Percentiles rank a stretch among this genome's conserved stretches.
Evolutionary conservation across 2,113 vertebrate genomes (phyloP).

Genomic region (Ornithorhynchus anatinus): DNA sequence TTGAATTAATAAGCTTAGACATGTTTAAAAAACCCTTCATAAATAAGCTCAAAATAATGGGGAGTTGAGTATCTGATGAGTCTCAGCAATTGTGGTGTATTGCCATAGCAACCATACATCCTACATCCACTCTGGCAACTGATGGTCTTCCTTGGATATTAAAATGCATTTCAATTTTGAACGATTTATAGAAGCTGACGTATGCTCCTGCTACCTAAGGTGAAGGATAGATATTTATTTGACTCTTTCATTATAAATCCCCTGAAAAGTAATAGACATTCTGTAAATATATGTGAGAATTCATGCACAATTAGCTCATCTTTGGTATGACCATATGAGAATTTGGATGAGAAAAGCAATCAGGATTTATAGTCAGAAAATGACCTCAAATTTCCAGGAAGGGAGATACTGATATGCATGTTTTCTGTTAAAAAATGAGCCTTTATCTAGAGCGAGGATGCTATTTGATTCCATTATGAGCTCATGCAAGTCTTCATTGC

Average conservation of each 20-base stretch:
- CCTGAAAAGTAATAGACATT: background rate
- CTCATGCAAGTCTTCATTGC: background rate
- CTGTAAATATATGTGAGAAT: slow-evolving; percentile 1
- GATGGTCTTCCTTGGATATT: slow-evolving; percentile 7
- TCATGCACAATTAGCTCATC: slow-evolving; percentile 3
- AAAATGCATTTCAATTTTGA: slow-evolving; percentile 4
- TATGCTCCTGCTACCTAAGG: background rate
- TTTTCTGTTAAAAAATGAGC: no score
- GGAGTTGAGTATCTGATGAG: slow-evolving; percentile 22
- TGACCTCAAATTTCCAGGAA: slow-evolving; percentile 12
- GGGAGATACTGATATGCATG: background rate
- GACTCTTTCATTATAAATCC: background rate
- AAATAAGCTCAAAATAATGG: slow-evolving; percentile 50
- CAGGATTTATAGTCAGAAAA: slow-evolving; percentile 25
- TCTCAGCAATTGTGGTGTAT: slow-evolving; percentile 28
- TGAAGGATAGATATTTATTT: slow-evolving; percentile 15
- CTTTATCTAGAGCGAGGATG: background rate
- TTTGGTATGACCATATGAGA: slow-evolving; percentile 4
- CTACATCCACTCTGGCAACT: slow-evolving; percentile 24
- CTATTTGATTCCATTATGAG: slow-evolving; percentile 16
- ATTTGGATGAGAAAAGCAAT: slow-evolving; percentile 17
- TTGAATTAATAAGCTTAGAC: no score
- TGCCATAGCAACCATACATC: slow-evolving; percentile 54
- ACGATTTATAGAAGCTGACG: background rate
- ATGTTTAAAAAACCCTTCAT: slow-evolving; percentile 26